Evolutionary conservation across 2,113 vertebrate species (phyloP), one percentile per base, ranked within the genome.

Genomic region (Plectropomus leopardus): DNA sequence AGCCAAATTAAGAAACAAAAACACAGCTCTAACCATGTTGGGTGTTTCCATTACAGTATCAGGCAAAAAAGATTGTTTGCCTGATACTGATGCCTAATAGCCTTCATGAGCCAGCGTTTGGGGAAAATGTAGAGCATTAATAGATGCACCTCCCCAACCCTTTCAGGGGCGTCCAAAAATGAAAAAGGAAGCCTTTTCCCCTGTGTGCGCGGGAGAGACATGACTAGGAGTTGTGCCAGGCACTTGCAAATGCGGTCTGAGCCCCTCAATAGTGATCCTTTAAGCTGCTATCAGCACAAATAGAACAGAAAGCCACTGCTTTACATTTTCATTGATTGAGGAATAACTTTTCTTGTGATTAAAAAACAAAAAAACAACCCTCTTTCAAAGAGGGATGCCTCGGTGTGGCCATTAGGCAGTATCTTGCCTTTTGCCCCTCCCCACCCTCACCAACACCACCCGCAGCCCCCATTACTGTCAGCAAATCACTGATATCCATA

Each of bases 241-340:
- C 80, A 63, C 67, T 82, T 83, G 65, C 80, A 86, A 91, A 91
- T 89, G 82, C 70, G 78, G 80, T 79, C 75, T 73, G 85, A 85
- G 78, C 86, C 80, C 84, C 87, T 88, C 77, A 72, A 71, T 88
- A 72, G 80, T 7, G 40, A 82, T 84, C 76, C 77, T 89, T 88
- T 84, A 88, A 88, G 92, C 92, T 85, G 80, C 80, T 89, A 92
- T 93, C 90, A 92, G 93, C 92, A 89, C 87, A 91, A 91, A 91
- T 71, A 79, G 40, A 86, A 79, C 48, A 47, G 65, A 80, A 90
- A 78, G 73, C 47, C 42, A 14, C 78, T 50, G 66, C 81, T 93
- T 92, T 92, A 89, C 86, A 91, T 93, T 92, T 91, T 84, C 85
- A 93, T 90, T 90, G 88, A 93, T 92, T 89, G 74, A 77, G 92